Base-by-base conservation (phyloP, 2,888 invertebrate genomes). In the Chaetoderma sp. region DNA sequence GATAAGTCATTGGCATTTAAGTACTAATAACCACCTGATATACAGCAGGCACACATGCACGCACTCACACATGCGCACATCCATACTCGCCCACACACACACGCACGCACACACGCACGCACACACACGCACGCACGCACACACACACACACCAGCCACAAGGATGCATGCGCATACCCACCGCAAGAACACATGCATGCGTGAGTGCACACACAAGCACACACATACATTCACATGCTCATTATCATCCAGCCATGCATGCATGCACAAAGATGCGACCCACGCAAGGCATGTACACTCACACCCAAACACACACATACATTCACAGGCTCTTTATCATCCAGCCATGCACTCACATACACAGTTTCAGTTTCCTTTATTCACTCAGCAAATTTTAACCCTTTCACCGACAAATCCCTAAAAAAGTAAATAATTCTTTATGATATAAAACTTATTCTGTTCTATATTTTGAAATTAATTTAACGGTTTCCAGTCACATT, bases 231-330 rank as follows among this genome's bases (percentile, higher is more conserved):
- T 42, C 30, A 28, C 44, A n/a, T 27, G 47, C 45, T 27, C 47
- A 28, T 23, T 42, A 21, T n/a, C 18, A 58, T 45, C 39, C 30
- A 42, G 25, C 18, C 28, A 23, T 25, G 28, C 13, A 50, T 50
- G 28, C 28, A 50, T 50, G 28, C 28, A 16, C 13, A 50, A 8
- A 23, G 25, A 50, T 50, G 28, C 32, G 1, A 4, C n/a, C n/a
- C 25, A 16, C 27, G 27, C 25, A 42, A 8, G 4, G 0, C 4
- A 27, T 45, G 4, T n/a, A 60, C 21, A 36, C 36, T 52, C 30
- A 23, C 5, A 63, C 25, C 32, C 57, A 63, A 36, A 36, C 39
- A 63, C 39, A 33, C 49, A 63, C 13, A 30, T 42, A 57, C 55
- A 57, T 57, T 36, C 49, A 57, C 57, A 49, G 25, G 49, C 25